Evolutionary conservation across 2,113 vertebrate species (phyloP), one percentile per base, ranked within the genome.

Genomic region (Pungitius pungitius): DNA sequence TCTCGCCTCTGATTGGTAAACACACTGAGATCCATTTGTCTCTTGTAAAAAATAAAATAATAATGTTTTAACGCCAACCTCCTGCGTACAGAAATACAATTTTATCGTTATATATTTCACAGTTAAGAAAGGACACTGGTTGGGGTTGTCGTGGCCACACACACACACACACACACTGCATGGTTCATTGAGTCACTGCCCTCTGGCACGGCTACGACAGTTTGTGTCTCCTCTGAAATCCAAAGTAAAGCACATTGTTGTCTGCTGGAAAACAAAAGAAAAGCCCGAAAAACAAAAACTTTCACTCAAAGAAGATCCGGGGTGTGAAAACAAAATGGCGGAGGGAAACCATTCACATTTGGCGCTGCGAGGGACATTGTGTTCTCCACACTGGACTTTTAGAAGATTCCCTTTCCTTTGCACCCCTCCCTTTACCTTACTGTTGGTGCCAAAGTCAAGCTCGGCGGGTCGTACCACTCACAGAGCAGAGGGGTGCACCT

Each of bases 121-220:
- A 89, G 91, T 87, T 83, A 84, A 83, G 77, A 90, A 87, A 82
- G 85, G 87, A 85, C 58, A 69, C 78, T 73, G 76, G 79, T 81
- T 85, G 86, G 87, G 84, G 87, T 84, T 85, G 88, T 81, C 72
- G 85, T 77, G 81, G 74, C 82, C 79, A 77, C 77, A 70, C 66
- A 67, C 47, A 52, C 47, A 61, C 73, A 65, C 42, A 69, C 43
- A n/a, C 12, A 86, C 83, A 79, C 86, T 57, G 76, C 73, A 56
- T 85, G 81, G 78, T 80, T 85, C 67, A 65, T 74, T 51, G 59
- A 69, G 85, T 88, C 77, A 35, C 47, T 27, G 70, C 75, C 77
- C 60, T 84, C 76, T 81, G 82, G 84, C 79, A 79, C 77, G 43
- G 77, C 67, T 83, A 78, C 78, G 49, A 73, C 69, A 77, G 71